Conservation (phyloP, 2,797 vertebrate genomes). For the Pyrocephalus nanus region DNA sequence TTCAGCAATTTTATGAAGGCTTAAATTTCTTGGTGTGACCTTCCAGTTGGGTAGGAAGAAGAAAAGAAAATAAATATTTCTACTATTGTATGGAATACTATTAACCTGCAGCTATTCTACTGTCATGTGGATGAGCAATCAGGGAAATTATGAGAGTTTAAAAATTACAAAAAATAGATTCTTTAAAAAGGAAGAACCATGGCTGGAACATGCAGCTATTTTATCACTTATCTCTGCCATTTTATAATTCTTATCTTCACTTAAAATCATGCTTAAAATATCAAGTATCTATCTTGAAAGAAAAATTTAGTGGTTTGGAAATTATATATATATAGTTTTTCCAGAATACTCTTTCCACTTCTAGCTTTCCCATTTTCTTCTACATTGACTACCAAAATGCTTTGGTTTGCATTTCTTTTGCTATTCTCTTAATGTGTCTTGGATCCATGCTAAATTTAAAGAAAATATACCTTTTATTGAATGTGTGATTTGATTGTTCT, state of each 20-base stretch:
- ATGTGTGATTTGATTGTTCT: neutral
- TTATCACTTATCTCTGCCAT: neutral
- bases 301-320: neutral
- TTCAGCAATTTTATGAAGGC: neutral
- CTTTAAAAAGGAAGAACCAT: neutral
- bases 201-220: neutral
- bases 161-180: neutral
- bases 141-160: neutral
- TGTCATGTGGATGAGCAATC: neutral
- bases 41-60: neutral
- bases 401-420: neutral
- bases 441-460: neutral
- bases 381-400: neutral
- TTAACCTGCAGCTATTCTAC: neutral
- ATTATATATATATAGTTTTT: neutral
- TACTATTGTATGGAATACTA: neutral
- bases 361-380: neutral
- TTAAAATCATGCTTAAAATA: neutral
- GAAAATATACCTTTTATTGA: neutral
- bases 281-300: neutral
- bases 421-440: neutral
- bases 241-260: neutral
- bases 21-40: neutral
- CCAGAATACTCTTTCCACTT: neutral
- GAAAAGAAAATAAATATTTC: neutral